Evolutionary conservation across 2,797 vertebrate genomes (phyloP), one percentile per base, ranked within the genome.

Genomic region (Danio jaintianensis): DNA sequence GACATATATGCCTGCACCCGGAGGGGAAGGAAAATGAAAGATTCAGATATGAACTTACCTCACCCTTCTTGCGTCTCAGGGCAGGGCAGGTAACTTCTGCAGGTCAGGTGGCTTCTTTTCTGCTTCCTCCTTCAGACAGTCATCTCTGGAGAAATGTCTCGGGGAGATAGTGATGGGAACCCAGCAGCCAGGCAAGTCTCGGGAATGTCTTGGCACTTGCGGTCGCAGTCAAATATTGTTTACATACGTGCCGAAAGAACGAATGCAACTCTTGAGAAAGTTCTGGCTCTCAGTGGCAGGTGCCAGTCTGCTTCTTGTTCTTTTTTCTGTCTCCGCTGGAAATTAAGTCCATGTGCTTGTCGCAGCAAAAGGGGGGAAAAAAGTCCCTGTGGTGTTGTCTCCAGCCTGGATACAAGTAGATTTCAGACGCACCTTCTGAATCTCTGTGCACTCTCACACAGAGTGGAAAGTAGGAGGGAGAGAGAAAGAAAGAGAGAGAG

Each of bases 371-470:
- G 74, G 70, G 50, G 69, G 7, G 63, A 45, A 79, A 83, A 85
- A 88, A 88, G 86, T 91, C 89, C 89, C 91, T 88, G 88, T 84
- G 86, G 85, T 90, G 89, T 87, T 73, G 88, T 92, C 90, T 90
- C 89, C 87, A 78, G 82, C 86, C 90, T 87, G 90, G 91, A 91
- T 90, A 90, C 86, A 89, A 88, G 88, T 86, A 91, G 90, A 91
- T 92, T 93, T 94, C 91, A 92, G 90, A 90, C 89, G 89, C 92
- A 95, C 94, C 93, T 94, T 94, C 93, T 88, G 89, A 91, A 90
- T 91, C 86, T 86, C 88, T 87, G 90, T 64, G 85, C 90, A 89
- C 91, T 90, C 87, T 83, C 91, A 91, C 91, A 91, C 91, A 91
- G 90, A 90, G 89, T 92, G 91, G 91, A 93, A 93, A 94, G 93